Evolutionary conservation across 2,797 vertebrate species (phyloP).

Genomic region (Telmatherina bonti): DNA sequence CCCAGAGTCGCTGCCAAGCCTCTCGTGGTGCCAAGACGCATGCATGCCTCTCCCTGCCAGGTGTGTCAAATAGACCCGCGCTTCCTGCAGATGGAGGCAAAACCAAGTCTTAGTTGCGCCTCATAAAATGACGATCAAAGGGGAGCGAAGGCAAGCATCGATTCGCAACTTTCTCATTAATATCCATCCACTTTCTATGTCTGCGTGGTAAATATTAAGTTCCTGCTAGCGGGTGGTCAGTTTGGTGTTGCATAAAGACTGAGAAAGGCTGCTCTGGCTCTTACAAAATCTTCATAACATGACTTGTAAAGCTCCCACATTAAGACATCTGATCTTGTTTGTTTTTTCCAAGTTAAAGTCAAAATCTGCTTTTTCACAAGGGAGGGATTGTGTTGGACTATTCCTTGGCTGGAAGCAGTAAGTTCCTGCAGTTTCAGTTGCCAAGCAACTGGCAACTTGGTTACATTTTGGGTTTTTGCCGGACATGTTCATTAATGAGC

Average conservation of each 20-base stretch:
- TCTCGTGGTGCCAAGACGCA: conserved; percentile 31
- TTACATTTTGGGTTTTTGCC: conserved; percentile 11
- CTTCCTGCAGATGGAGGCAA: conserved; percentile 50
- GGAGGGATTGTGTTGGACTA: neutral
- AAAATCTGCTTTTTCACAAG: neutral
- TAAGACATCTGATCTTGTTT: conserved; percentile 4
- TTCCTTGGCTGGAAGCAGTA: conserved; percentile 6
- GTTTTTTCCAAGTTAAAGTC: conserved; percentile 6
- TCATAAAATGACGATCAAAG: conserved; percentile 2
- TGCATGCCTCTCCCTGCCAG: conserved; percentile 19
- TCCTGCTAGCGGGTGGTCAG: neutral
- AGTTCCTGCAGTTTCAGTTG: conserved; percentile 25
- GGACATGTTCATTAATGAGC: conserved; percentile 4
- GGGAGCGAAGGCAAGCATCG: neutral
- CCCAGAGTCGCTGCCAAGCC: conserved; percentile 45
- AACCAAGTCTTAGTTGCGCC: conserved; percentile 22
- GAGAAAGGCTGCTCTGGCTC: neutral
- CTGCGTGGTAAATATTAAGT: neutral
- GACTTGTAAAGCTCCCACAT: conserved; percentile 13
- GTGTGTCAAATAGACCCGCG: conserved; percentile 46
- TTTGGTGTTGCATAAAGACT: conserved; percentile 1
- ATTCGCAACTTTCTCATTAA: neutral
- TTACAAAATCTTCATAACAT: conserved; percentile 4
- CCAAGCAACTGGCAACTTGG: conserved; percentile 22
- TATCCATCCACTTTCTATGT: neutral